Evolutionary conservation across 2,797 vertebrate genomes (phyloP), one percentile per base, ranked within the genome.

Genomic region (Podargus strigoides): DNA sequence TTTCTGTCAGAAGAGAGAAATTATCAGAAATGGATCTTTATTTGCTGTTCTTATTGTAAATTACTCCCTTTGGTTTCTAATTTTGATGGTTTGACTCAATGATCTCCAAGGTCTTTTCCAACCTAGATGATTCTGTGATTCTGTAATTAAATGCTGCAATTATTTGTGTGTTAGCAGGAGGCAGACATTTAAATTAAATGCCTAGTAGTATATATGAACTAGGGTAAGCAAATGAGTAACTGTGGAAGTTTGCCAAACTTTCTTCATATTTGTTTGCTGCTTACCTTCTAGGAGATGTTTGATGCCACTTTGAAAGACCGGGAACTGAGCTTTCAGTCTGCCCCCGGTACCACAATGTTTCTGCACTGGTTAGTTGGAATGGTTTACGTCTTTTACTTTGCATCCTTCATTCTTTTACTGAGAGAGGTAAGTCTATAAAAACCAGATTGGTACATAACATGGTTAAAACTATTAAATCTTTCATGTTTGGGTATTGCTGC

Each of bases 311-410:
- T 99, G 69, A 99, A 99, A 93, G 99, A 99, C 76, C 94, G 99
- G 94, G 98, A 99, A 90, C 95, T 99, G 96, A 99, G 99, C 94
- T 99, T 99, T 95, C 98, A 99, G 84, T 99, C 99, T 0, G 99
- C 99, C 15, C 99, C 99, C 6, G 99, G 99, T 26, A 99, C 99
- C 28, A 99, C 99, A 52, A 99, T 99, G 99, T 99, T 99, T 95
- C 98, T 99, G 80, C 99, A 99, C 85, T 99, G 99, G 99, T 97
- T 99, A 46, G 99, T 99, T 24, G 99, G 99, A 78, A 99, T 99
- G 99, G 99, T 99, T 58, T 99, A 99, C 5, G 99, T 99, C 93
- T 99, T 99, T 96, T 99, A 99, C 97, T 99, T 99, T 15, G 99
- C 99, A 50, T 99, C 99, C 76, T 99, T 99, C 97, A 99, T 99